These are phyloP conservation scores for Suncus etruscus DNA, from an alignment of 2,113 vertebrate genomes.

Conservation along the genomic window DNA sequence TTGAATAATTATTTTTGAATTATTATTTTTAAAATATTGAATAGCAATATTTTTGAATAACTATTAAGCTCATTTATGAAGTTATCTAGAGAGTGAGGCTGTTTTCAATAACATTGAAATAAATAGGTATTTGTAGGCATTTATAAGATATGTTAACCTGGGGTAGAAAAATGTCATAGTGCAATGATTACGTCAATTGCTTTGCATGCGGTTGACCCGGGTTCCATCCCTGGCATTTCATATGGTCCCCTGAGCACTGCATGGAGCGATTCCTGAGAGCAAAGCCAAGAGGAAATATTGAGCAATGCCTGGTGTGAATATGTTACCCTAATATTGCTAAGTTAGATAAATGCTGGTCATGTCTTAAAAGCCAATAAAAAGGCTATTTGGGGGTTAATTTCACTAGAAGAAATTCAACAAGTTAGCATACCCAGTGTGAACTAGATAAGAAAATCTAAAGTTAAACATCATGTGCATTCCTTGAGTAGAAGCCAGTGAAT, in stretches of 20 bases:
- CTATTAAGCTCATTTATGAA: background rate
- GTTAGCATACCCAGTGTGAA: background rate
- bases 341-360: background rate
- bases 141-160: constrained; percentile 49
- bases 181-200: no score
- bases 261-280: no score
- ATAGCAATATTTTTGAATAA: background rate
- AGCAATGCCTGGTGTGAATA: no score
- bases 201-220: no score
- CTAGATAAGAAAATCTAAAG: constrained; percentile 27
- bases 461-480: background rate
- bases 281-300: no score
- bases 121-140: background rate
- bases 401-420: constrained; percentile 20
- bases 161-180: no score
- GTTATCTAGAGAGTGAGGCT: background rate
- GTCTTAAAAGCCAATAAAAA: background rate
- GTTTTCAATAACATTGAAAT: background rate
- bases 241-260: no score
- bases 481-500: background rate
- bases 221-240: no score
- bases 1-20: no score
- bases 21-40: background rate
- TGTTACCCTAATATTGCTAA: no score
- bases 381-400: background rate